phyloP scores from a whole-genome alignment of 1,140 invertebrate species.

The Saxidomus purpurata region DNA sequence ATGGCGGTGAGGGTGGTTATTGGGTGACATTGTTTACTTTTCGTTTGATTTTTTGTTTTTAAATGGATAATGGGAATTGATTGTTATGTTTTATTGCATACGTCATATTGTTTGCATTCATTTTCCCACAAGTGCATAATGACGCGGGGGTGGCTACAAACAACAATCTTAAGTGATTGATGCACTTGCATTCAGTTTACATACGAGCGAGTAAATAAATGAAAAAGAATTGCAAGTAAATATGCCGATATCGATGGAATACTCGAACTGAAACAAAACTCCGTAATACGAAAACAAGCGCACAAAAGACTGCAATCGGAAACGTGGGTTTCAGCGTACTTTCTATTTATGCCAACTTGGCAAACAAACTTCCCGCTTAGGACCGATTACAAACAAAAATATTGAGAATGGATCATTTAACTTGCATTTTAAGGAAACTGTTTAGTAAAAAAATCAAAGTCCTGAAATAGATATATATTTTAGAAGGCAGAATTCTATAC shows the following conservation, averaged over 20 bases:
- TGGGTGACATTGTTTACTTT: too few relatives aligned
- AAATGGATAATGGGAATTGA: too few relatives aligned
- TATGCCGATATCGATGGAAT: not conserved
- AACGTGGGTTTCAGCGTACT: conserved; percentile 7
- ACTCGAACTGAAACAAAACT: not conserved
- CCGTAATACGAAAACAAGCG: conserved; percentile 4
- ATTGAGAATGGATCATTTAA: conserved; percentile 14
- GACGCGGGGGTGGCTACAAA: not conserved
- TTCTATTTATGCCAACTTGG: conserved; percentile 1
- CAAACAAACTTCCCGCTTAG: conserved; percentile 1
- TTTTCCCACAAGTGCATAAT: not conserved
- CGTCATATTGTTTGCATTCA: not conserved
- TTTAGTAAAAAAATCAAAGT: not conserved
- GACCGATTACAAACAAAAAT: not conserved
- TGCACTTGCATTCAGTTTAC: not conserved
- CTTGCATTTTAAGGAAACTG: conserved; percentile 12
- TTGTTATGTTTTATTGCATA: too few relatives aligned
- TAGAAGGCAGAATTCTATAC: not conserved
- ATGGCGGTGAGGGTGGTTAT: too few relatives aligned
- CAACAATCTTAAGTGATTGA: not conserved
- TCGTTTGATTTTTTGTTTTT: too few relatives aligned
- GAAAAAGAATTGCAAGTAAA: not conserved
- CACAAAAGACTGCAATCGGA: conserved; percentile 2
- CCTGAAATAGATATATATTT: too few relatives aligned
- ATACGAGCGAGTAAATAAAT: not conserved